These are phyloP conservation scores for Catostomus latipinnis DNA, from an alignment of 2,797 vertebrate genomes.

Conservation along the genomic window DNA sequence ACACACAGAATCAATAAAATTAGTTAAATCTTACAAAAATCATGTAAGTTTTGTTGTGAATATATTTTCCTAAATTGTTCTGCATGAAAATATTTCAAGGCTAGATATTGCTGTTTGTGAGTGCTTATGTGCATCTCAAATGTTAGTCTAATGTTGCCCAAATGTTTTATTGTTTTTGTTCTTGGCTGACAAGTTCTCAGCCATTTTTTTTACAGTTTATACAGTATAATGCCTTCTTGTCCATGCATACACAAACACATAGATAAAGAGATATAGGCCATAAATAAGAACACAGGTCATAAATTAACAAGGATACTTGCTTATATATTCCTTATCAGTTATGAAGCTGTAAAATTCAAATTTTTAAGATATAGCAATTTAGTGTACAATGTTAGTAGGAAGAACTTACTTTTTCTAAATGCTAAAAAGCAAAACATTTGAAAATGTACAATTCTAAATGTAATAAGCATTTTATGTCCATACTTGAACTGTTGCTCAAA, in stretches of 20 bases:
- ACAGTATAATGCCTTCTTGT: constrained; percentile 28
- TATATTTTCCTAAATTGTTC: background rate
- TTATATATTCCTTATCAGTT: constrained; percentile 24
- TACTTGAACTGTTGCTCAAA: constrained; percentile 10
- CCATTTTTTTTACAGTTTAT: constrained; percentile 33
- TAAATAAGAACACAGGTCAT: constrained; percentile 3
- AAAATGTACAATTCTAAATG: background rate
- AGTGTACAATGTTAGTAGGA: background rate
- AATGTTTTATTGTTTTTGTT: background rate
- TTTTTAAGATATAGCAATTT: constrained; percentile 1
- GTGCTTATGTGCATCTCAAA: background rate
- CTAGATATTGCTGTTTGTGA: background rate
- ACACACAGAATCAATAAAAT: no score
- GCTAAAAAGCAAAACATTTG: background rate
- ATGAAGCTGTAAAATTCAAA: background rate
- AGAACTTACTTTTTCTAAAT: background rate
- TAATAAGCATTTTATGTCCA: background rate
- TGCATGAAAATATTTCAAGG: no score
- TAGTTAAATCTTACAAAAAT: no score
- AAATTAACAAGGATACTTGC: constrained; percentile 34
- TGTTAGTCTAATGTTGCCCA: background rate
- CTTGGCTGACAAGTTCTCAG: constrained; percentile 25
- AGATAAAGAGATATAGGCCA: constrained; percentile 24
- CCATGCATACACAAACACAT: constrained; percentile 25
- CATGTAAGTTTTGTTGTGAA: background rate